Base-by-base conservation (phyloP, 2,797 vertebrate species). In the Neosilurus mollespiculum region DNA sequence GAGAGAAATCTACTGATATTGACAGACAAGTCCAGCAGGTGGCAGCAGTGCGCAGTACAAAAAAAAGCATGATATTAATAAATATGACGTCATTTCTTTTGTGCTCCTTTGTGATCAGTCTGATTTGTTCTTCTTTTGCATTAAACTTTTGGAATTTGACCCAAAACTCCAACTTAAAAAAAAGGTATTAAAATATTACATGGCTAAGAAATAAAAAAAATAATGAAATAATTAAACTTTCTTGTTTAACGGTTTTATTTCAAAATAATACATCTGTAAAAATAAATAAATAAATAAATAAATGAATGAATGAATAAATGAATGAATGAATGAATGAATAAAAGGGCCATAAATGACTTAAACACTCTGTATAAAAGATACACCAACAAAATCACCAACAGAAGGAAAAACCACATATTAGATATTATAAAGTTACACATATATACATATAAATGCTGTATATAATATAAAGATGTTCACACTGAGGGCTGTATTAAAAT, bases 41-140 rank as follows among this genome's bases (percentile, higher is more conserved):
- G 69, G 69, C 69, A 10, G 34, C 62, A 72, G 67, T 3, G n/a
- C 24, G 43, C n/a, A 51, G n/a, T 61, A 51, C 8, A 43, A 43
- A 43, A 30, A 30, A 34, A 80, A 67, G 26, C 11, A 16, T 6
- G 24, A 67, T 11, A 8, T n/a, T 7, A 15, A 24, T 22, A 72
- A 14, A 10, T 24, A 80, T 80, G 62, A 80, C 51, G 62, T 80
- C 51, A 69, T 80, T 67, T 66, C 62, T 80, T 58, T 78, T 78
- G 76, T 62, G 76, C 37, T 24, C 8, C 2, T 5, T 30, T 30
- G 30, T 8, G 20, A n/a, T 16, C 34, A 59, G 30, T 12, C 0
- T 12, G 72, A 26, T 22, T 20, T 12, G 20, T 22, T 26, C 9
- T 26, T 26, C 20, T 67, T 67, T 34, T 70, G 37, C 7, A 1